Evolutionary conservation across 2,888 invertebrate genomes (phyloP).

Genomic region (Drosophila melanosoma): DNA sequence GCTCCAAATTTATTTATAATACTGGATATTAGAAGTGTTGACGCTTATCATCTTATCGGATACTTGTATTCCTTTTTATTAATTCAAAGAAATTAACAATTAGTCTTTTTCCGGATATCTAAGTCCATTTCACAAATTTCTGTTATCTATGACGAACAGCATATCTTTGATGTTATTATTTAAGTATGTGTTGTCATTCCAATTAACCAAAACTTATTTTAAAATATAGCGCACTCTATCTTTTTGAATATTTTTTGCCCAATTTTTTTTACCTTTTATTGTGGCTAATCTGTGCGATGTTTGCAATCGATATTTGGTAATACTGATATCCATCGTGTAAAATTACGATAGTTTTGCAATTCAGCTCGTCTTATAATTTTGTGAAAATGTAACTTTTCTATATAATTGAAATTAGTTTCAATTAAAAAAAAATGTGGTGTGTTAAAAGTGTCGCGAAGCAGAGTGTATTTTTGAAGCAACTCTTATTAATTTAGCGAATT

Average conservation of each 20-base stretch:
- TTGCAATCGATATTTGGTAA: not conserved
- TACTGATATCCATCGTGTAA: not conserved
- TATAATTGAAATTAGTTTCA: not conserved
- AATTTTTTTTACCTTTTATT: not conserved
- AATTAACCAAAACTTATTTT: not conserved
- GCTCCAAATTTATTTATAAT: too few relatives aligned
- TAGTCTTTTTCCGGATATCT: not conserved
- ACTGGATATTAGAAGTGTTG: not conserved
- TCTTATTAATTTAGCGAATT: conserved; percentile 1
- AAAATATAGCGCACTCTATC: not conserved
- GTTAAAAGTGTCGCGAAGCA: not conserved
- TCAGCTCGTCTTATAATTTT: not conserved
- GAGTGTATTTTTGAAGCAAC: not conserved
- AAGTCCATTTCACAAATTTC: not conserved
- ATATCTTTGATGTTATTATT: not conserved
- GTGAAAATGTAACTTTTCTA: not conserved
- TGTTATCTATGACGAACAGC: not conserved
- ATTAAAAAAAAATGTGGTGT: not conserved
- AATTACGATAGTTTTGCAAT: conserved; percentile 1
- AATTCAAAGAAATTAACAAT: not conserved
- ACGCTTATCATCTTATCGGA: not conserved
- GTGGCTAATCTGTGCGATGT: not conserved
- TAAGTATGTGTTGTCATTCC: not conserved
- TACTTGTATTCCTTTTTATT: not conserved
- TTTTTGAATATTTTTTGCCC: not conserved